A percentile compares a stretch with the other conserved stretches of the same genome.
Evolutionary conservation across 2,797 vertebrate species (phyloP).

Genomic region (Coluber constrictor): DNA sequence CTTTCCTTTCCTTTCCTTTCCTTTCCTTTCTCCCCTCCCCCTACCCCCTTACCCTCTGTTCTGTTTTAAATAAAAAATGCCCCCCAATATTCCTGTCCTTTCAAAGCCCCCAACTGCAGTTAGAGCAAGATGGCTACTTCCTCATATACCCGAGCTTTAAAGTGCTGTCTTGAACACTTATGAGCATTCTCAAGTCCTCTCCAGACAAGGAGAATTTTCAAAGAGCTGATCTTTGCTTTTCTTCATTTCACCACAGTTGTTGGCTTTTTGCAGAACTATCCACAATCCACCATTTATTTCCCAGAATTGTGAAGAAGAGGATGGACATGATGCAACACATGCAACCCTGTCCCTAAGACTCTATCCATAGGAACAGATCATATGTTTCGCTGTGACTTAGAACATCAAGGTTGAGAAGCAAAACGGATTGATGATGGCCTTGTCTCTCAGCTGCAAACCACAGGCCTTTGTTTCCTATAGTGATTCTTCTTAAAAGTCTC

Average conservation of each 20-base stretch:
- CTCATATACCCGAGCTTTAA: neutral
- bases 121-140: neutral
- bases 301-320: neutral
- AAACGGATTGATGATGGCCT: neutral
- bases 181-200: neutral
- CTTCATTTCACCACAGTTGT: neutral
- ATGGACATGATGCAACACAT: neutral
- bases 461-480: neutral
- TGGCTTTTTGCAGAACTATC: neutral
- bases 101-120: neutral
- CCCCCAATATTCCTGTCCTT: neutral
- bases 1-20: no score
- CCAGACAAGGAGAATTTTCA: neutral
- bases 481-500: neutral
- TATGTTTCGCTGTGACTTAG: neutral
- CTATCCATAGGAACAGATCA: neutral
- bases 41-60: neutral
- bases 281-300: neutral
- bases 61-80: neutral
- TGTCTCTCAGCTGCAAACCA: neutral
- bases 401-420: neutral
- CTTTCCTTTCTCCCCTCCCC: neutral
- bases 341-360: neutral
- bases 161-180: neutral
- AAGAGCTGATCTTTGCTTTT: neutral